Conservation (phyloP, 2,888 invertebrate genomes). For the Caradrina clavipalpis region DNA sequence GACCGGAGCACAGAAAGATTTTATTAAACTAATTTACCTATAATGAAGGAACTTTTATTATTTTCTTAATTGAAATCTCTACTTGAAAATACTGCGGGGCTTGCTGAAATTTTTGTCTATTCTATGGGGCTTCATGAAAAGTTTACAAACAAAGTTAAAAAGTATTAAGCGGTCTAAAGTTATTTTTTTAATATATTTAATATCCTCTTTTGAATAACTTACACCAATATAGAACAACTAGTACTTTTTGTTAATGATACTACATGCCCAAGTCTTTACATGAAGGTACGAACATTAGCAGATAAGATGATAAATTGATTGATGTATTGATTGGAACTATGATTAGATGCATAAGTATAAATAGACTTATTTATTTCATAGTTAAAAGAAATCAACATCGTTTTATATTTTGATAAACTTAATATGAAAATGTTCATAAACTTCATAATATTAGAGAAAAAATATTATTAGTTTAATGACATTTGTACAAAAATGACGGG, state of each 20-base stretch:
- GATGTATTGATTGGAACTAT: no score
- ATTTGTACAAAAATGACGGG: not conserved
- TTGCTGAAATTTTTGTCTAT: not conserved
- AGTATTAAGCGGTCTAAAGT: not conserved
- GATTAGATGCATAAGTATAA: no score
- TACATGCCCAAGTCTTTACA: not conserved
- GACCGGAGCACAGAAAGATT: not conserved
- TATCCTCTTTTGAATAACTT: no score
- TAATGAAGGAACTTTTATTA: not conserved
- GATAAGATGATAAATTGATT: no score
- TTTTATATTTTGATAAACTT: slow-evolving; percentile 8
- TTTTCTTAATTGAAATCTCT: not conserved
- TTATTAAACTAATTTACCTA: not conserved
- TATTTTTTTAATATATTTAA: no score
- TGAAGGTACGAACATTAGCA: not conserved
- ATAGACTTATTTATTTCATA: not conserved
- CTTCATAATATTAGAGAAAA: no score
- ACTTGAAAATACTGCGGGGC: no score
- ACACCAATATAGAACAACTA: no score
- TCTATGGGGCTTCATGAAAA: not conserved
- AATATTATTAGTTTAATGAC: not conserved
- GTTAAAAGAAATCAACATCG: not conserved
- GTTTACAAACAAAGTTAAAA: not conserved
- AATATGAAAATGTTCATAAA: not conserved
- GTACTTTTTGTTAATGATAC: not conserved